phyloP scores from a whole-genome alignment of 2,113 vertebrate species.

The Larimichthys crocea region DNA sequence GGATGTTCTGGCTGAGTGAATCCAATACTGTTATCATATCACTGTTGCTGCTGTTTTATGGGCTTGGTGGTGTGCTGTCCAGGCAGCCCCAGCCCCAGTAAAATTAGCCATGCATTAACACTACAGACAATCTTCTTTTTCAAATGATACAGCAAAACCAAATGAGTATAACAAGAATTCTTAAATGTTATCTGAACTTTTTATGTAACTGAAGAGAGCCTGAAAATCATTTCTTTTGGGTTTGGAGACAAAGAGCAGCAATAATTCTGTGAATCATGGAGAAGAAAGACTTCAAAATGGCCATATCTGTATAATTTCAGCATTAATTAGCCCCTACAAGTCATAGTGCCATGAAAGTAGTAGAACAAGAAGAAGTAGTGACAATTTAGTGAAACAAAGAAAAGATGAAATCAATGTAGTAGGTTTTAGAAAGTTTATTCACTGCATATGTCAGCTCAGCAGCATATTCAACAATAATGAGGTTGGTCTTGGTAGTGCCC shows the following conservation, averaged over 20 bases:
- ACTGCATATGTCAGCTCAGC: not conserved
- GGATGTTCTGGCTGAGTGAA: slow-evolving; percentile 26
- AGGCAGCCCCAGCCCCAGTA: not conserved
- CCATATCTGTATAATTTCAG: not conserved
- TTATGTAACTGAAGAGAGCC: slow-evolving; percentile 16
- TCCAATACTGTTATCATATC: slow-evolving; percentile 10
- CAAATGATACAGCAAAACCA: slow-evolving; percentile 2
- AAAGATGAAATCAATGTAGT: not conserved
- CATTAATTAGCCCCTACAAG: not conserved
- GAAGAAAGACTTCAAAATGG: not conserved
- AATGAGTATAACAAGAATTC: slow-evolving; percentile 7
- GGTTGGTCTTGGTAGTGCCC: not conserved
- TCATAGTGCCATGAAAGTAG: not conserved
- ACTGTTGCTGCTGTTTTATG: slow-evolving; percentile 19
- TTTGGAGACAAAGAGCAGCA: not conserved
- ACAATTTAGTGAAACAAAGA: not conserved
- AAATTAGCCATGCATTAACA: not conserved
- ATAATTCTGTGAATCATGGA: not conserved
- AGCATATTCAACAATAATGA: not conserved
- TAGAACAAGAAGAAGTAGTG: not conserved
- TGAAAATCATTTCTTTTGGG: not conserved
- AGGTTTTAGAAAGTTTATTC: not conserved
- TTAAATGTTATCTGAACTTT: slow-evolving; percentile 13
- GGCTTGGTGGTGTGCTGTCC: not conserved
- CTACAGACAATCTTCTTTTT: not conserved